Conservation (phyloP, 1,140 invertebrate genomes). For the Bombus cullumanus region DNA sequence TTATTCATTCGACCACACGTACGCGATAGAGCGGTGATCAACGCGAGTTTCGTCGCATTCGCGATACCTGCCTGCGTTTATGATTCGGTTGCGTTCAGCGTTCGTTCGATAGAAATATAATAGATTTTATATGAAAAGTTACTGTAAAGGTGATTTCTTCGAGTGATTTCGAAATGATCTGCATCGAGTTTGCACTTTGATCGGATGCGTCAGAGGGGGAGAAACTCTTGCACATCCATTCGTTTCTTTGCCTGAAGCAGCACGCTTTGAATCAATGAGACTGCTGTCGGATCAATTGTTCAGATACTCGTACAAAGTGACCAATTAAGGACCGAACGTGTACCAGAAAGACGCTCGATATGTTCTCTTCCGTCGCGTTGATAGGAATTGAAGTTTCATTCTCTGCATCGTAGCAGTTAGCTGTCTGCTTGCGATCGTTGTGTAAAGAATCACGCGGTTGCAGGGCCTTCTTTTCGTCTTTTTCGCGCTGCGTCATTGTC, state of each 20-base stretch:
- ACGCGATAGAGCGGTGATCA: not conserved
- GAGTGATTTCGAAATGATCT: not conserved
- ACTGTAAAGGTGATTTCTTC: not conserved
- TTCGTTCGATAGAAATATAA: no score
- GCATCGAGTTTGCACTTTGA: not conserved
- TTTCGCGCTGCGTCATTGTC: not conserved
- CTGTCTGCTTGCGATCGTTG: not conserved
- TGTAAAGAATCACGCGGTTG: not conserved
- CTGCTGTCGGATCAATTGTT: slow-evolving; percentile 44
- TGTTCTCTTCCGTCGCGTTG: slow-evolving; percentile 1
- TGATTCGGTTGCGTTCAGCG: not conserved
- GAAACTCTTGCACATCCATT: slow-evolving; percentile 24
- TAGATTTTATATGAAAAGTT: not conserved
- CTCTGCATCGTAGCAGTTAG: not conserved
- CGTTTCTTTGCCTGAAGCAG: slow-evolving; percentile 19
- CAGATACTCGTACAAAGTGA: slow-evolving; percentile 52
- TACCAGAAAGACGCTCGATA: not conserved
- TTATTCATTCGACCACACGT: not conserved
- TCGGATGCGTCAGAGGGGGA: not conserved
- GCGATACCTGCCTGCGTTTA: not conserved
- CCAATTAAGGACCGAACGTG: slow-evolving; percentile 3
- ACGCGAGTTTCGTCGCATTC: not conserved
- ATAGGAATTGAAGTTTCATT: slow-evolving; percentile 45
- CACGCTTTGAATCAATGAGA: slow-evolving; percentile 39
- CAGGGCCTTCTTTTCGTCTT: not conserved